A percentile compares a stretch with the other conserved stretches of the same genome.
phyloP scores from a whole-genome alignment of 1,140 invertebrate species.

The Drosophila cardini region DNA sequence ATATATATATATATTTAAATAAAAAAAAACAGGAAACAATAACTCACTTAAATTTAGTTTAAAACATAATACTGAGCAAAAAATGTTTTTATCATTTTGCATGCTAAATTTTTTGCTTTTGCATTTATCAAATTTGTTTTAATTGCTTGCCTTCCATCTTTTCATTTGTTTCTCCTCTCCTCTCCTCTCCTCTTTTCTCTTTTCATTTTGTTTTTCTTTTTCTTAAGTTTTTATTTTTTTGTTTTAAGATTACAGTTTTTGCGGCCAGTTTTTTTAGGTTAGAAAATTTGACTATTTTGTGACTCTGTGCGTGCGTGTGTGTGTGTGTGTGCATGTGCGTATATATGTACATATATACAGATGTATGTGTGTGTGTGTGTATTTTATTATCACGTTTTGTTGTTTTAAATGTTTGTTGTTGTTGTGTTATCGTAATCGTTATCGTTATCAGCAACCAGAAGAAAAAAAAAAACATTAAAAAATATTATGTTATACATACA shows the following conservation, averaged over 20 bases:
- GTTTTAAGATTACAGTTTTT: conserved; percentile 32
- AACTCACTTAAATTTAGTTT: conserved; percentile 83
- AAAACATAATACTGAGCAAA: conserved; percentile 84
- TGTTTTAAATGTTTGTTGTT: conserved; percentile 39
- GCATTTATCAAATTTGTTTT: conserved; percentile 51
- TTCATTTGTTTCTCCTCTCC: conserved; percentile 20
- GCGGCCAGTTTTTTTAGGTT: conserved; percentile 45
- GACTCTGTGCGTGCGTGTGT: conserved; percentile 54
- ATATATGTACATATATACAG: conserved; percentile 22
- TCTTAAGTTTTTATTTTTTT: conserved; percentile 27
- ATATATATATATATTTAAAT: conserved; percentile 40
- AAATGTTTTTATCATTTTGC: conserved; percentile 76
- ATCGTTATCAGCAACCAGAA: conserved; percentile 43
- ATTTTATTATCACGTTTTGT: conserved; percentile 68
- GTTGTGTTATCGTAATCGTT: conserved; percentile 35
- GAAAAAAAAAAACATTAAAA: conserved; percentile 49
- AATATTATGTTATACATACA: conserved; percentile 37
- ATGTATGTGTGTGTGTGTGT: conserved; percentile 40
- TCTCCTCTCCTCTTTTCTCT: conserved; percentile 19
- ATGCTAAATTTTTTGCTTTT: conserved; percentile 72
- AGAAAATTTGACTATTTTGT: conserved; percentile 64
- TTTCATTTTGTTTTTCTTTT: conserved; percentile 7
- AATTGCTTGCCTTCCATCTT: conserved; percentile 41
- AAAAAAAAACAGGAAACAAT: conserved; percentile 76
- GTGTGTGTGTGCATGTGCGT: conserved; percentile 37